Evolutionary conservation across 2,888 invertebrate genomes (phyloP).

Genomic region (Diplazon laetatorius): DNA sequence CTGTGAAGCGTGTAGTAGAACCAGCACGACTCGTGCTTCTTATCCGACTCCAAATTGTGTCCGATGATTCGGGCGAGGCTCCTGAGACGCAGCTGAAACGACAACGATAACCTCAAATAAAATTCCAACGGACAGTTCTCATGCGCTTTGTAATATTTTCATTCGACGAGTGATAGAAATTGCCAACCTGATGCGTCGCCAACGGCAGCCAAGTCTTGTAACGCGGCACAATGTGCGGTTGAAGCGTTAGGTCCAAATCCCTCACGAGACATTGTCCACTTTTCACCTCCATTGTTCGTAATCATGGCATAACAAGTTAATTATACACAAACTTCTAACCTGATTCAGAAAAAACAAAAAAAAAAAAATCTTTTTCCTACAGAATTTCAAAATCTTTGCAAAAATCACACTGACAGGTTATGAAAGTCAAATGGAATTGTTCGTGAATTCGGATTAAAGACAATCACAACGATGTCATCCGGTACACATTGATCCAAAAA

Average conservation of each 20-base stretch:
- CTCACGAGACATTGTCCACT: slow-evolving; percentile 77
- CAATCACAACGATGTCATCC: neutral
- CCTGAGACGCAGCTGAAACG: slow-evolving; percentile 88
- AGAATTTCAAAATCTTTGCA: neutral
- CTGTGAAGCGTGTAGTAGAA: slow-evolving; percentile 92
- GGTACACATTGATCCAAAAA: neutral
- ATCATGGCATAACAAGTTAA: slow-evolving; percentile 70
- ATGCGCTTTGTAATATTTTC: no score
- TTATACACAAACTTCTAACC: neutral
- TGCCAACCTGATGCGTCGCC: slow-evolving; percentile 90
- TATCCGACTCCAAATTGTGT: slow-evolving; percentile 85
- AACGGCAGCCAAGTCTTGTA: slow-evolving; percentile 92
- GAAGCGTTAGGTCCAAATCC: slow-evolving; percentile 80
- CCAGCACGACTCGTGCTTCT: slow-evolving; percentile 84
- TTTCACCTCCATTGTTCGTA: slow-evolving; percentile 77
- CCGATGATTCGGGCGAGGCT: slow-evolving; percentile 90
- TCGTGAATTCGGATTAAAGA: neutral
- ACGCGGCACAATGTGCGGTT: slow-evolving; percentile 84
- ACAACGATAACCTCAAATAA: slow-evolving; percentile 52
- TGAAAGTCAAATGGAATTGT: neutral
- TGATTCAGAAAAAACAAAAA: neutral
- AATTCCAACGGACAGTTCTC: no score
- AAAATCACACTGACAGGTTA: slow-evolving; percentile 7
- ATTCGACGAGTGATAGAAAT: slow-evolving; percentile 4
- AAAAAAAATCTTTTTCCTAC: neutral